Base-by-base conservation (phyloP, 2,888 invertebrate species). In the Helicoverpa assulta region DNA sequence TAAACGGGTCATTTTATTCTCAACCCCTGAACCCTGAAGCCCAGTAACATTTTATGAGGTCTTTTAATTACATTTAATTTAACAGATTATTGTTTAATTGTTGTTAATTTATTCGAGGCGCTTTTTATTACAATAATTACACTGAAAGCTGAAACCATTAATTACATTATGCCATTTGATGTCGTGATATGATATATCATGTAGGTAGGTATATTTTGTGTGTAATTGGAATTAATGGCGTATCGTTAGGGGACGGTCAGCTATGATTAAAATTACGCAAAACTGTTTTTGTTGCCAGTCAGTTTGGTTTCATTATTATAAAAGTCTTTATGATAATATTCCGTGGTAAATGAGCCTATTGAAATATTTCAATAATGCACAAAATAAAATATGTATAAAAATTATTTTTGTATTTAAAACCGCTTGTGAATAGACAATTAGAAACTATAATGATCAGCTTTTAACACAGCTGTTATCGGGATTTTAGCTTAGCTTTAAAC, bases 211-310 rank as follows among this genome's bases (percentile, higher is more conserved):
- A 21, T 10, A 14, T 62, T 61, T 72, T 63, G 51, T 78, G 51
- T 78, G 47, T 78, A 73, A 78, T 68, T 74, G 26, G 12, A 74
- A 76, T 68, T 61, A 76, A 79, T 79, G 61, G 12, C 37, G 1
- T 18, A 54, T 78, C 69, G 47, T 73, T 73, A 66, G 21, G 21
- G 66, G 53, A 71, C 57, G 57, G 57, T 54, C 14, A 18, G 55
- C 55, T 47, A 67, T 75, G 52, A 55, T 67, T 61, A 62, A 73
- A 78, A 73, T 67, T 54, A 57, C 54, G 73, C 57, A 66, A 71
- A 72, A 77, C 60, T 47, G 47, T 47, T 47, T 47, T 47, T 47
- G 47, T 47, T 47, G n/a, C 16, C n/a, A 16, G 16, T 47, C n/a
- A 7, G 47, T 47, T 47, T 47, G 6, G 5, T 26, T 26, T 26